Evolutionary conservation across 2,888 invertebrate genomes (phyloP).

Genomic region (Bhutanitis thaidina): DNA sequence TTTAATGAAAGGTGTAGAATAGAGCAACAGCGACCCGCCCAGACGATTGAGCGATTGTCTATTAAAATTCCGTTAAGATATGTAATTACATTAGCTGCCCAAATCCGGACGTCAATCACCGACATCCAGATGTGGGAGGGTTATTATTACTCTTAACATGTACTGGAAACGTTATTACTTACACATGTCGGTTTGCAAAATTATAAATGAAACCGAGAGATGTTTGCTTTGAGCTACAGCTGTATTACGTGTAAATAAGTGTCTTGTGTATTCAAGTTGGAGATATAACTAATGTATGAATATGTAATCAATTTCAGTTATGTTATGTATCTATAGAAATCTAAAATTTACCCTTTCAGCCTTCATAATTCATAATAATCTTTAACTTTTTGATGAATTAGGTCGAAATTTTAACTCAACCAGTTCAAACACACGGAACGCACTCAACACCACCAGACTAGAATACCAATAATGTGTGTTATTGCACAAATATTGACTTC

Average conservation of each 20-base stretch:
- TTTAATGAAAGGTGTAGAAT: slow-evolving; percentile 19
- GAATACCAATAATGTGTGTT: no score
- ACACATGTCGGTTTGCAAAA: slow-evolving; percentile 12
- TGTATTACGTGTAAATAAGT: not conserved
- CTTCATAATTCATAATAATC: no score
- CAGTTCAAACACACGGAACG: no score
- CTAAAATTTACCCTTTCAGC: no score
- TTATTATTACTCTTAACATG: slow-evolving; percentile 26
- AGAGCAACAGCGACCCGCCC: slow-evolving; percentile 31
- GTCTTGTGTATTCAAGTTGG: no score
- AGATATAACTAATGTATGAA: no score
- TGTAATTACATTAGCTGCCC: slow-evolving; percentile 55
- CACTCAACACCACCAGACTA: no score
- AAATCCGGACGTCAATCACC: slow-evolving; percentile 56
- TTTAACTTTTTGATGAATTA: no score
- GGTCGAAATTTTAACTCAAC: no score
- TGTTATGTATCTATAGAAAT: no score
- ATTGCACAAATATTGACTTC: no score
- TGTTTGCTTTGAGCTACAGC: slow-evolving; percentile 10
- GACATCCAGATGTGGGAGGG: slow-evolving; percentile 27
- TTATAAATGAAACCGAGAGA: slow-evolving; percentile 16
- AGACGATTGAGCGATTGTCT: slow-evolving; percentile 40
- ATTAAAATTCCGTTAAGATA: slow-evolving; percentile 58
- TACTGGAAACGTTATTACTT: slow-evolving; percentile 25
- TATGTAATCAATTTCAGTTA: no score